phyloP scores from a whole-genome alignment of 2,797 vertebrate species.

The Lepilemur ruficaudatus region DNA sequence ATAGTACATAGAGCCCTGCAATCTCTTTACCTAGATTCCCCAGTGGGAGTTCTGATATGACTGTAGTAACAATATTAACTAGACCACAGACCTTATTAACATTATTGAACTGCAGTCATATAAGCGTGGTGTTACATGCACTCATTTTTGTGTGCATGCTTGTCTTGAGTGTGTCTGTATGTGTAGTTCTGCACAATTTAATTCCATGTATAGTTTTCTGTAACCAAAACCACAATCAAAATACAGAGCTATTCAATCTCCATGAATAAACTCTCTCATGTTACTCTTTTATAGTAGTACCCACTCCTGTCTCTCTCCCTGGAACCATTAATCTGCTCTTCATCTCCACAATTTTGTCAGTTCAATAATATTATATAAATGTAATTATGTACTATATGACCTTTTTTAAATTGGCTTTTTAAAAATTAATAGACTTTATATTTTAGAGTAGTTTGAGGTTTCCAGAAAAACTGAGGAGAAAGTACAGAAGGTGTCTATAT shows the following conservation, averaged over 20 bases:
- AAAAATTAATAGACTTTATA: constrained; percentile 11
- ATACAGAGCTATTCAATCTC: neutral
- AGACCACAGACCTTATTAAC: neutral
- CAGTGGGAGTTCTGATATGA: neutral
- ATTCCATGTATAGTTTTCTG: neutral
- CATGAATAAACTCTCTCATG: neutral
- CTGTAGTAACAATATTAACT: neutral
- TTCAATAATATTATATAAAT: neutral
- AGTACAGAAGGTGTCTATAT: neutral
- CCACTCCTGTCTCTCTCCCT: neutral
- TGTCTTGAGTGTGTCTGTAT: neutral
- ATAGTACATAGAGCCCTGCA: neutral
- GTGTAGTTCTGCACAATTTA: neutral
- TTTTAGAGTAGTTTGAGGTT: constrained; percentile 11
- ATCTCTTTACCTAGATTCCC: neutral
- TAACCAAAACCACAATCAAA: neutral
- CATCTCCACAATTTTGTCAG: neutral
- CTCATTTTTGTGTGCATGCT: neutral
- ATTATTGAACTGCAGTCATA: neutral
- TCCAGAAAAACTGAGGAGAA: neutral
- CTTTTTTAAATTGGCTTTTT: neutral
- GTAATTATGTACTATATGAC: neutral
- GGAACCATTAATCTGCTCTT: neutral
- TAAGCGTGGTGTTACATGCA: neutral
- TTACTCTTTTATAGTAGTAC: neutral